Evolutionary conservation across 1,140 invertebrate species (phyloP), one percentile per base, ranked within the genome.

Genomic region (Drosophila micromelanica): DNA sequence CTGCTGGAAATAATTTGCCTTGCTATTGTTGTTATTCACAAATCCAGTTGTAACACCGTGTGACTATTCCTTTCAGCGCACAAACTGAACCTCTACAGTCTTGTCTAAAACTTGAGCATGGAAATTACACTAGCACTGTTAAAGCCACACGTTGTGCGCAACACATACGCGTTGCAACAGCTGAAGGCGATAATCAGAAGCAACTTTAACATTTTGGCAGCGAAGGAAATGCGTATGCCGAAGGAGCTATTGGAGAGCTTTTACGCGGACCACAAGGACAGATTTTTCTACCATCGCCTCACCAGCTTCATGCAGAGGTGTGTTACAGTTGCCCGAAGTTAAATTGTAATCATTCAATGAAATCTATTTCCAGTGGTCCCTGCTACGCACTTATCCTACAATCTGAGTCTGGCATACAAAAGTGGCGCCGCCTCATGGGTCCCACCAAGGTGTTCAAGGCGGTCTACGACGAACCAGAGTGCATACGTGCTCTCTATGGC

Each of bases 241-340:
- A 86, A 80, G 51, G 77, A 95, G 81, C 93, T 95, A 74, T 97
- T 96, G 8, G 93, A 95, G 82, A 91, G 94, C 46, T 98, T 98
- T 93, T 98, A 98, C 91, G 92, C 93, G 27, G 97, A 98, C 90
- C 98, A 98, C 91, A 94, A 94, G 82, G 93, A 94, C 2, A 97
- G 96, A 92, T 98, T 98, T 93, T 98, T 98, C 93, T 98, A 95
- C 80, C 96, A 98, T 82, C 94, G 97, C 57, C 92, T 98, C 9
- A 93, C 97, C 1, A 96, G 95, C 27, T 98, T 97, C 81, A 98
- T 98, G 96, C 93, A 94, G 55, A 96, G 96, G 96, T 96, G 93
- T 30, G 45, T 62, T n/a, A 35, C 5, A 32, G 9, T 15, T 17
- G n/a, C 17, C 6, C 4, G 11, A 9, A 15, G 3, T 61, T 12